Evolutionary conservation across 2,888 invertebrate genomes (phyloP).

Genomic region (Exephanes ischioxanthus): DNA sequence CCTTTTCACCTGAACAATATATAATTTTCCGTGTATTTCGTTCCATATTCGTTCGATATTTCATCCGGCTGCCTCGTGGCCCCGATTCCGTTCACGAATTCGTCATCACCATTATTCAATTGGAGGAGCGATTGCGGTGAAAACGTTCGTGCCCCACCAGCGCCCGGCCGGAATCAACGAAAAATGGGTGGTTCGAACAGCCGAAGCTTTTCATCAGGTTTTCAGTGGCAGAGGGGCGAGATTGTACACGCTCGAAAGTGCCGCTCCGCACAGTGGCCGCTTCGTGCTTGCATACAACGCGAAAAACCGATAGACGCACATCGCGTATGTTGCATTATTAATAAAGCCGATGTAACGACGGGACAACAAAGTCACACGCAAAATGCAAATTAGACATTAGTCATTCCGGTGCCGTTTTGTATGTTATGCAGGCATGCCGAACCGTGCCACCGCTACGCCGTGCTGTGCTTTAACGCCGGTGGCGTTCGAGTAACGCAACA

Average conservation of each 20-base stretch:
- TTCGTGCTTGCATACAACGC: background rate
- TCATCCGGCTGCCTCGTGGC: conserved; percentile 5
- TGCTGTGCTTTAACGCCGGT: conserved; percentile 16
- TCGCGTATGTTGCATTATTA: conserved; percentile 80
- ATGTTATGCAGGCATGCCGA: conserved; percentile 57
- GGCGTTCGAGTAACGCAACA: conserved; percentile 48
- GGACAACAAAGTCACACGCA: conserved; percentile 80
- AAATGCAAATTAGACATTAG: conserved; percentile 80
- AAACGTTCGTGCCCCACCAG: conserved; percentile 12
- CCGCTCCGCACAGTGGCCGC: background rate
- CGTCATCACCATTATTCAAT: conserved; percentile 56
- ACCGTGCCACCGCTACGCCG: conserved; percentile 22
- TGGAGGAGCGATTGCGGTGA: conserved; percentile 36
- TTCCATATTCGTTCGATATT: conserved; percentile 10
- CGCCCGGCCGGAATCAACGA: conserved; percentile 16
- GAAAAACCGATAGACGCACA: conserved; percentile 60
- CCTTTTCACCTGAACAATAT: conserved; percentile 3
- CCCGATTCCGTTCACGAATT: conserved; percentile 53
- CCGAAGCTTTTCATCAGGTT: conserved; percentile 1
- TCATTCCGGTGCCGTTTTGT: conserved; percentile 63
- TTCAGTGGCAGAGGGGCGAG: conserved; percentile 7
- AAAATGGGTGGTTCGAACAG: conserved; percentile 9
- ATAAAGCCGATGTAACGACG: conserved; percentile 77
- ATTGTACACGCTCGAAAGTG: conserved; percentile 12
- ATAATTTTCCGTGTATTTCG: conserved; percentile 32